Conservation (phyloP, 2,888 invertebrate species). For the Chymomyza amoena region DNA sequence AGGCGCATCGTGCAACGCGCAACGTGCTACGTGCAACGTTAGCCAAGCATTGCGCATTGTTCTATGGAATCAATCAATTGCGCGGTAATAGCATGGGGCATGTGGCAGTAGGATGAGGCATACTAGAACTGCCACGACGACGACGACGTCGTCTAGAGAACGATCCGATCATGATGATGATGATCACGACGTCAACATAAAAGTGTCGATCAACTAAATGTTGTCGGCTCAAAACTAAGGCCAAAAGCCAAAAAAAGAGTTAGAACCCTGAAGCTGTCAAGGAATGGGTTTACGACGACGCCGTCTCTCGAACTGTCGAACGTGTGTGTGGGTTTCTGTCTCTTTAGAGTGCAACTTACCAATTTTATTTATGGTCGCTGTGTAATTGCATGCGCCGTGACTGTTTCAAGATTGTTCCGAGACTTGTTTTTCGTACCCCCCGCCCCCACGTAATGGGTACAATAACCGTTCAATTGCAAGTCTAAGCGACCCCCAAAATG, state of each 20-base stretch:
- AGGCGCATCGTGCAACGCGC: constrained; percentile 22
- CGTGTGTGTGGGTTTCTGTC: not conserved
- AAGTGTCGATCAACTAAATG: constrained; percentile 74
- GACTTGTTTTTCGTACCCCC: no score
- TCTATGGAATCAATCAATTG: constrained; percentile 72
- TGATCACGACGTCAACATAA: constrained; percentile 72
- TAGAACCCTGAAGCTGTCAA: constrained; percentile 25
- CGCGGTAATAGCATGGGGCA: constrained; percentile 25
- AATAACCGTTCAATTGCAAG: constrained; percentile 31
- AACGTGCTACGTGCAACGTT: constrained; percentile 22
- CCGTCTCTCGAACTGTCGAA: constrained; percentile 41
- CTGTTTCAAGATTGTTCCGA: no score
- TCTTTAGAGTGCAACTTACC: constrained; percentile 16
- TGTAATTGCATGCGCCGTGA: constrained; percentile 69
- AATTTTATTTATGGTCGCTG: constrained; percentile 64
- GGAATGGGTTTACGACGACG: constrained; percentile 47
- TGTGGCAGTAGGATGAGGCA: no score
- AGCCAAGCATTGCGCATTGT: constrained; percentile 55
- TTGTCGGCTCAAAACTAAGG: constrained; percentile 47
- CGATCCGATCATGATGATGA: constrained; percentile 31
- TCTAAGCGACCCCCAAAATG: not conserved
- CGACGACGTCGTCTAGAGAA: constrained; percentile 24
- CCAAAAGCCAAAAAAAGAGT: constrained; percentile 10
- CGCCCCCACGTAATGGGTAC: constrained; percentile 18
- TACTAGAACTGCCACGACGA: constrained; percentile 68